Evolutionary conservation across 2,797 vertebrate genomes (phyloP).

Genomic region (Lateolabrax maculatus): DNA sequence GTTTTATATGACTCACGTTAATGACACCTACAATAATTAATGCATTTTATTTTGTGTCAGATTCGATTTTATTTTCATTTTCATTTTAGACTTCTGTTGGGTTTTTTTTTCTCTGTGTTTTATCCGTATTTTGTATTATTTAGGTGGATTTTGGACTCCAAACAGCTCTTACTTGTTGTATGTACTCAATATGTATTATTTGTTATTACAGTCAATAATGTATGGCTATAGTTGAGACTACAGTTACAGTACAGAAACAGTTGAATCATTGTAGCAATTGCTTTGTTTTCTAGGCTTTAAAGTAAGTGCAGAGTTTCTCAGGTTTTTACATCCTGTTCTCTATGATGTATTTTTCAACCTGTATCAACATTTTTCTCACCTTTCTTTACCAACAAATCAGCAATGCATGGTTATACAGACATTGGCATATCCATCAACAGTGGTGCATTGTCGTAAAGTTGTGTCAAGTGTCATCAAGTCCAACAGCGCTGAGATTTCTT

Average conservation of each 20-base stretch:
- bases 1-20: conserved; percentile 35
- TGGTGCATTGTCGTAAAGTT: conserved; percentile 24
- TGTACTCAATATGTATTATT: neutral
- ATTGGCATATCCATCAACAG: neutral
- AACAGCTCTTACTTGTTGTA: neutral
- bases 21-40: conserved; percentile 32
- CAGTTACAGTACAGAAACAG: too few relatives aligned
- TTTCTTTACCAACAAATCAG: conserved; percentile 17
- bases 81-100: neutral
- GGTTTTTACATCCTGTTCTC: neutral
- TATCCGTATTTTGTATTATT: neutral
- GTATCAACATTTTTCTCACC: neutral
- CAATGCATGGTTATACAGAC: neutral
- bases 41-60: neutral
- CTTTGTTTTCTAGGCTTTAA: conserved; percentile 4
- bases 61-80: neutral
- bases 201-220: conserved; percentile 12
- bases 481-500: conserved; percentile 5
- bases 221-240: conserved; percentile 3
- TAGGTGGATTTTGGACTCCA: neutral
- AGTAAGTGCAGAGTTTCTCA: neutral
- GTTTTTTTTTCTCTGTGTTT: neutral
- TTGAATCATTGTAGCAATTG: neutral
- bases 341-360: neutral
- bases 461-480: conserved; percentile 15